Base-by-base conservation (phyloP, 2,888 invertebrate genomes). In the Ganaspis brasiliensis region DNA sequence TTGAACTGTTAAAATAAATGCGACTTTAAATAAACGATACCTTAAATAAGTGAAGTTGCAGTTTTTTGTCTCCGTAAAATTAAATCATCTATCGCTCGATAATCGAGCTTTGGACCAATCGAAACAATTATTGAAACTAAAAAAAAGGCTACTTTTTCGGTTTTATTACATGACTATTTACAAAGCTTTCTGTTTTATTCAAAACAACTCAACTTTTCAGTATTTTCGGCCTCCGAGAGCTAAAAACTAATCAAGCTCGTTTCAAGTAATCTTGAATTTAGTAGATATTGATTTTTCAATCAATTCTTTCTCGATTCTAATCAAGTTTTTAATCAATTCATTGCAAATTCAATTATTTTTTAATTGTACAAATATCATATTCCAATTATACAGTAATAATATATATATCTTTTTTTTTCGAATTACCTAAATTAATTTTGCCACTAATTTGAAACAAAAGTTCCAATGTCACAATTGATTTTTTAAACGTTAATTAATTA, bases 141-240 rank as follows among this genome's bases (percentile, higher is more conserved):
- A 45, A 12, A 63, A 40, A 9, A 6, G 16, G 14, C 31, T 19
- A 35, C 19, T 21, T 37, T 37, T 40, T 19, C 37, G 9, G 16
- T 67, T 40, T 67, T 24, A 40, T 63, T 40, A 63, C 40, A 67
- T 40, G 40, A 45, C 24, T 67, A 67, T 67, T 67, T 67, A 67
- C 63, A 67, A 45, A 67, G 45, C 63, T 9, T 45, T 45, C 21
- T 21, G 1, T 63, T 63, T 63, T 16, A 16, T 24, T 40, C 14
- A 67, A 24, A 67, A 67, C 21, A 6, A 40, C 40, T 24, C n/a
- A 19, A 2, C 31, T 59, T 14, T 59, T 31, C 16, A 12, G 35
- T 37, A 21, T 1, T 61, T 21, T 40, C 21, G 63, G 37, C 37
- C 14, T 45, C 40, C 45, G 40, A 67, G 40, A 67, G 63, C 5